Percentiles rank a stretch among this genome's conserved stretches.
These are phyloP conservation scores for Spodoptera litura DNA, from an alignment of 1,140 invertebrate species.

Conservation along the genomic window DNA sequence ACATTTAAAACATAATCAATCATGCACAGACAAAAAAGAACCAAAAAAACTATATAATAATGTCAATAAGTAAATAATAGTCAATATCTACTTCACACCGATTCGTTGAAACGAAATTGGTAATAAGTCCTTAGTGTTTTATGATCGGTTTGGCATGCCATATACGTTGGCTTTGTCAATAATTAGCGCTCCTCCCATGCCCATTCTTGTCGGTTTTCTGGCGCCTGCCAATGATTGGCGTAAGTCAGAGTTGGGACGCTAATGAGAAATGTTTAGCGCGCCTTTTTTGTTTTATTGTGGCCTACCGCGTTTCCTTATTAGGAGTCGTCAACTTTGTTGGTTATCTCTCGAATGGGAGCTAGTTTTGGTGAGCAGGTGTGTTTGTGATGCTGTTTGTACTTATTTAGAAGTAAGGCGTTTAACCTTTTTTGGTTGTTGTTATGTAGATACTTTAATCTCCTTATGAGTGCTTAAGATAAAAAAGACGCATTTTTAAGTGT, in stretches of 20 bases:
- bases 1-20: slow-evolving; percentile 42
- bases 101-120: slow-evolving; percentile 63
- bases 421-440: too few species aligned
- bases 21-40: slow-evolving; percentile 41
- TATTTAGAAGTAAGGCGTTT: slow-evolving; percentile 17
- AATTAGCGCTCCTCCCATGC: slow-evolving; percentile 61
- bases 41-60: slow-evolving; percentile 29
- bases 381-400: slow-evolving; percentile 10
- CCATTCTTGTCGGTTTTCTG: slow-evolving; percentile 59
- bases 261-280: slow-evolving; percentile 65
- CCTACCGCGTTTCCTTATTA: slow-evolving; percentile 24
- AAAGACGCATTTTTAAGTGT: too few species aligned
- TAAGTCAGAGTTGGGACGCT: slow-evolving; percentile 55
- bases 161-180: slow-evolving; percentile 46
- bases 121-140: slow-evolving; percentile 60
- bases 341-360: slow-evolving; percentile 32
- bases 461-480: too few species aligned
- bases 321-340: slow-evolving; percentile 22
- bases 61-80: slow-evolving; percentile 13
- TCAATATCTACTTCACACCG: slow-evolving; percentile 47
- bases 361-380: slow-evolving; percentile 31
- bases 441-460: too few species aligned
- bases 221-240: slow-evolving; percentile 62
- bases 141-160: slow-evolving; percentile 48
- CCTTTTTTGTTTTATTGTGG: slow-evolving; percentile 56